A percentile compares a stretch with the other conserved stretches of the same genome.
These are phyloP conservation scores for Corythornis leucogaster DNA, from an alignment of 2,797 vertebrate species.

Conservation along the genomic window DNA sequence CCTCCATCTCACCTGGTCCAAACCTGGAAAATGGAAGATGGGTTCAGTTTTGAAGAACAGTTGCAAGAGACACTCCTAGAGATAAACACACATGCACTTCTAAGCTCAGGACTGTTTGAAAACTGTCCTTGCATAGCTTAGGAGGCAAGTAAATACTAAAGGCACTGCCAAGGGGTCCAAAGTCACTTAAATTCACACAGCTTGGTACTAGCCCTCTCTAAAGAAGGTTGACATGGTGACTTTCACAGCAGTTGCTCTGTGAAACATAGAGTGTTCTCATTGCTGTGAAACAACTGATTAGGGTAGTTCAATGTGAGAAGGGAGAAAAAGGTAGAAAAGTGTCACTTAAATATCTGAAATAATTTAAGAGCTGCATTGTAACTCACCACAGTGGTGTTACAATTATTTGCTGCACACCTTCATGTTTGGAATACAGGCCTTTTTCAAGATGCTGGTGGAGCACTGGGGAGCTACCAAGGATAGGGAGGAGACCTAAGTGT, in stretches of 20 bases:
- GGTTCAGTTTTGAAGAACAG: background rate
- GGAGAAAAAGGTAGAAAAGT: background rate
- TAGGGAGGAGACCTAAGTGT: background rate
- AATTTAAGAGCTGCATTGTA: background rate
- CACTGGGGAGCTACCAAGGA: background rate
- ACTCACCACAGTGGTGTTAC: background rate
- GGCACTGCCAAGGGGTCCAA: background rate
- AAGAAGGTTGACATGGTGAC: background rate
- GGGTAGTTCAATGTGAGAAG: background rate
- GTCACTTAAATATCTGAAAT: background rate
- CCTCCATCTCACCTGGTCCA: background rate
- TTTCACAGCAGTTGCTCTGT: background rate
- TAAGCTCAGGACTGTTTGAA: background rate
- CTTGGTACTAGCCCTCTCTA: background rate
- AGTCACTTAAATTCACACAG: background rate
- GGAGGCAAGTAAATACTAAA: background rate
- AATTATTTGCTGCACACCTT: background rate
- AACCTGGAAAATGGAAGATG: background rate
- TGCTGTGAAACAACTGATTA: background rate
- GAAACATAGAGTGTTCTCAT: background rate
- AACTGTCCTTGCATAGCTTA: background rate
- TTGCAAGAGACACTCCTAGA: background rate
- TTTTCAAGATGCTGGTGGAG: background rate
- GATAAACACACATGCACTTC: fast-evolving
- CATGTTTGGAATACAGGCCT: background rate